Conservation (phyloP, 2,797 vertebrate species). For the Adelosebastes latens region DNA sequence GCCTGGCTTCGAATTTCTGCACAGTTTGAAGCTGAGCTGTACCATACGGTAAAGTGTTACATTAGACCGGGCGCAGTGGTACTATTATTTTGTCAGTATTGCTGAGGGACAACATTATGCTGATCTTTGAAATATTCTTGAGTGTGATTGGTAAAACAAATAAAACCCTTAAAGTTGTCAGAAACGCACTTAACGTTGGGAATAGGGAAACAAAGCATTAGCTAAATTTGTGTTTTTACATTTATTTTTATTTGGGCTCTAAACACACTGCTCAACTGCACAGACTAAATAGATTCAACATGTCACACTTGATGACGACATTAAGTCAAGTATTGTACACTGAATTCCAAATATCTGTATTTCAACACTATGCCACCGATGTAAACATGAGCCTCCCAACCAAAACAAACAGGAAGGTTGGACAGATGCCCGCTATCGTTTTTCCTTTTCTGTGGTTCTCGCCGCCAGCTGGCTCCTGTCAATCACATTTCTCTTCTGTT, state of each 20-base stretch:
- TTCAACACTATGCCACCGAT: slow-evolving; percentile 1
- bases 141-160: neutral
- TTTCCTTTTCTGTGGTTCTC: neutral
- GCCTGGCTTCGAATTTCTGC: neutral
- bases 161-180: neutral
- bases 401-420: slow-evolving; percentile 27
- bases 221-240: neutral
- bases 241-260: neutral
- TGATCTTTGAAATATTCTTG: neutral
- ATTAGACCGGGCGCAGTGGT: neutral
- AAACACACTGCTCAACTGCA: neutral
- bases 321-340: neutral
- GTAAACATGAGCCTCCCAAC: slow-evolving; percentile 14
- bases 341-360: slow-evolving; percentile 13
- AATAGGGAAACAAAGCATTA: neutral
- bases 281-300: neutral
- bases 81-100: neutral
- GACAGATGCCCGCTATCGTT: neutral
- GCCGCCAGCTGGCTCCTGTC: neutral
- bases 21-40: slow-evolving; percentile 12
- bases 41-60: neutral
- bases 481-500: slow-evolving; percentile 16
- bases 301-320: neutral
- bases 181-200: neutral
- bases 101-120: neutral